Evolutionary conservation across 1,140 invertebrate genomes (phyloP).

Genomic region (Berghia stephanieae): DNA sequence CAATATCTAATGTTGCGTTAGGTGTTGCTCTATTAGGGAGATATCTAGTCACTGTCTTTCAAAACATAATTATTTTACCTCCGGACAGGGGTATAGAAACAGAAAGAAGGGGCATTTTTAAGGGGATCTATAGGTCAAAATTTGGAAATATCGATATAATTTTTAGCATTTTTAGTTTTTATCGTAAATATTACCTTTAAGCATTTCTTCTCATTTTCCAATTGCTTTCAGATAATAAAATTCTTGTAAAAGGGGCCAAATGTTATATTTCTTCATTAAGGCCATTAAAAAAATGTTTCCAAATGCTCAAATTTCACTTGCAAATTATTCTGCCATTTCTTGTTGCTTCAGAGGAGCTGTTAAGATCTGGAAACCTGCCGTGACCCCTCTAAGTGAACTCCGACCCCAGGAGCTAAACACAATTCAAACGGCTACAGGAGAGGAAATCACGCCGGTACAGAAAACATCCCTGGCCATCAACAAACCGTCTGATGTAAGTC

Average conservation of each 20-base stretch:
- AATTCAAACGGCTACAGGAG: conserved; percentile 67
- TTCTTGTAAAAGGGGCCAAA: neutral
- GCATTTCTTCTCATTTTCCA: too few species aligned
- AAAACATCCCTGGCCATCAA: conserved; percentile 81
- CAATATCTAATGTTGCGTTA: too few species aligned
- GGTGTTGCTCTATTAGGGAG: too few species aligned
- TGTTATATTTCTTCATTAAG: neutral
- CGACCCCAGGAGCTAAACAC: conserved; percentile 80
- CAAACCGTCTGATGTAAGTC: conserved; percentile 33
- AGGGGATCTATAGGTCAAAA: too few species aligned
- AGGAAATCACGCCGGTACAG: conserved; percentile 76
- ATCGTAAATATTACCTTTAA: too few species aligned
- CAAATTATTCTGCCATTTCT: neutral
- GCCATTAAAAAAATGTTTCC: neutral
- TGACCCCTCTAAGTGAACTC: conserved; percentile 67
- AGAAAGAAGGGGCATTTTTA: too few species aligned
- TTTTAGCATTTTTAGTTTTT: too few species aligned
- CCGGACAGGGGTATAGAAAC: too few species aligned
- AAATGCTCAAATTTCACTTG: neutral
- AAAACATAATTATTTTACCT: too few species aligned
- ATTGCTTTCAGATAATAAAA: too few species aligned
- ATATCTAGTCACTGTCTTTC: too few species aligned
- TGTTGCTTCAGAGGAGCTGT: conserved; percentile 59
- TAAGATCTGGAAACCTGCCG: conserved; percentile 66
- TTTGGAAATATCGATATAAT: too few species aligned